A percentile compares a stretch with the other conserved stretches of the same genome.
Evolutionary conservation across 2,888 invertebrate species (phyloP).

Genomic region (Nineta flava): DNA sequence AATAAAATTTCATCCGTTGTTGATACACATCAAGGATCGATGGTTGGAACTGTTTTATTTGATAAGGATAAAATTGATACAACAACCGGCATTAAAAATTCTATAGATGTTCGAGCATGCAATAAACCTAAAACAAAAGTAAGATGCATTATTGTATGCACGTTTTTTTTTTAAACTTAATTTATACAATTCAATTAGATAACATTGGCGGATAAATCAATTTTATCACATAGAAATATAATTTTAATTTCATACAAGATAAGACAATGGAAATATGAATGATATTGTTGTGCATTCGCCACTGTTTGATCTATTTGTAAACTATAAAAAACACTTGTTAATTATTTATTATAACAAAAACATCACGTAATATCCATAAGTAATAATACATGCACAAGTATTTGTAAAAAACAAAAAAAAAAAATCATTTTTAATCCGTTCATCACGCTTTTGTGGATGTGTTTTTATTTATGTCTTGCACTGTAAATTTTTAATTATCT

Average conservation of each 20-base stretch:
- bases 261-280: neutral
- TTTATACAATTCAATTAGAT: constrained; percentile 5
- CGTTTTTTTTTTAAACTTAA: constrained; percentile 8
- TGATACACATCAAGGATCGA: neutral
- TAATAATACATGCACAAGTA: constrained; percentile 3
- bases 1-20: constrained; percentile 3
- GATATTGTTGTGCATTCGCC: neutral
- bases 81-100: constrained; percentile 17
- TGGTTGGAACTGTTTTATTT: neutral
- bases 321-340: neutral
- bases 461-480: no score
- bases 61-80: constrained; percentile 7
- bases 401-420: neutral
- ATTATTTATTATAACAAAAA: constrained; percentile 11
- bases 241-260: no score
- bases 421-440: neutral
- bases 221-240: no score
- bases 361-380: constrained; percentile 9
- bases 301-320: no score
- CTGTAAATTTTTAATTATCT: no score
- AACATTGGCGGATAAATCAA: no score
- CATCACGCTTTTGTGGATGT: neutral
- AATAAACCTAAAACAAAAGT: constrained; percentile 51
- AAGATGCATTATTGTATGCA: constrained; percentile 19
- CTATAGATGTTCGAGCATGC: constrained; percentile 47